phyloP scores from a whole-genome alignment of 2,113 vertebrate species.

The Pyrgilauda ruficollis region DNA sequence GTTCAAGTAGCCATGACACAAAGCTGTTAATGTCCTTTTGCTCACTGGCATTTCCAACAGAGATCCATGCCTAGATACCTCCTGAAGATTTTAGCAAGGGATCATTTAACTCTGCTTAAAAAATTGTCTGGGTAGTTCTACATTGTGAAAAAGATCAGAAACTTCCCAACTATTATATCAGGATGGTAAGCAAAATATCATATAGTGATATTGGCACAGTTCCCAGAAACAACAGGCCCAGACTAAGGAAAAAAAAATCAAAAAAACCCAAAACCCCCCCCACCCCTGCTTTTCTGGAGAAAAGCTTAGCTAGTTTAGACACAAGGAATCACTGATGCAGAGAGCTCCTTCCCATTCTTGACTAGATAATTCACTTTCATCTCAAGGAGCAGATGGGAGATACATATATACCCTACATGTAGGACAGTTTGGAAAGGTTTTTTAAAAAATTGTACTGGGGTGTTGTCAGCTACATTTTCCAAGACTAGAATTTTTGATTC shows the following conservation, averaged over 20 bases:
- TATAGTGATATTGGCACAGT: not conserved
- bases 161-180: not conserved
- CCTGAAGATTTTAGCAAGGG: not conserved
- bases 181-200: slow-evolving; percentile 19
- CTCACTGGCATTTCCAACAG: not conserved
- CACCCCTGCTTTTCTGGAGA: not conserved
- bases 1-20: not conserved
- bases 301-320: not conserved
- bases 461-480: not conserved
- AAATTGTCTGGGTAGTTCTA: not conserved
- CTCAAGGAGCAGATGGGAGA: slow-evolving; percentile 17
- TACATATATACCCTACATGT: not conserved
- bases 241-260: not conserved
- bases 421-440: not conserved
- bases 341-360: not conserved
- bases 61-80: not conserved
- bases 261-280: not conserved
- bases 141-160: not conserved
- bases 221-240: slow-evolving; percentile 2
- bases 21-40: not conserved
- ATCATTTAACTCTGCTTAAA: not conserved
- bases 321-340: not conserved
- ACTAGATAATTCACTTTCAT: not conserved
- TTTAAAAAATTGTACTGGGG: not conserved
- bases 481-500: not conserved